Conservation (phyloP, 1,140 invertebrate species). For the Coenobita brevimanus region DNA sequence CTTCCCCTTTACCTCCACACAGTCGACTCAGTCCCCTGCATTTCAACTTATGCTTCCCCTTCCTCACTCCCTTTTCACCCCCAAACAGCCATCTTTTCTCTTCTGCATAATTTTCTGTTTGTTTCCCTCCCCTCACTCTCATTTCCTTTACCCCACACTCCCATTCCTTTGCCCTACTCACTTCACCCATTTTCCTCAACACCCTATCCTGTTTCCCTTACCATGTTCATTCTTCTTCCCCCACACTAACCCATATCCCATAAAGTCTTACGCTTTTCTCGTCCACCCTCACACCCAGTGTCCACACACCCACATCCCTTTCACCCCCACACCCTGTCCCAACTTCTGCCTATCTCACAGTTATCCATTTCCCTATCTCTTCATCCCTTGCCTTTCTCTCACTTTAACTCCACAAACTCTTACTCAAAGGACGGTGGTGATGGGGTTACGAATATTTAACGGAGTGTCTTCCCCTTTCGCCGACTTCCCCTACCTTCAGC, state of each 20-base stretch:
- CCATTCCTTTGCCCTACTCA: background rate
- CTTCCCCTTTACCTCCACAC: background rate
- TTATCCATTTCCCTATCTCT: too few species aligned
- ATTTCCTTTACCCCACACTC: background rate
- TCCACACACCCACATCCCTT: too few species aligned
- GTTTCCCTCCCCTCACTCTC: background rate
- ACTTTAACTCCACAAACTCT: too few species aligned
- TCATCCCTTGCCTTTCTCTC: too few species aligned
- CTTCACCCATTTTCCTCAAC: too few species aligned
- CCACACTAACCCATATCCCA: background rate
- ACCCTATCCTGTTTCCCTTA: too few species aligned
- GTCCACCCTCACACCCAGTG: too few species aligned
- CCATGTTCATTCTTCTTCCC: background rate
- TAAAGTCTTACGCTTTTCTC: conserved; percentile 21
- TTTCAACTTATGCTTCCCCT: background rate
- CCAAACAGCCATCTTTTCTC: background rate
- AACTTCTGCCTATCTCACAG: too few species aligned
- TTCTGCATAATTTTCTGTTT: background rate
- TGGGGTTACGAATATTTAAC: conserved; percentile 35
- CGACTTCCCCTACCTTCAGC: background rate
- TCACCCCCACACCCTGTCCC: too few species aligned
- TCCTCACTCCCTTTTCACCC: background rate
- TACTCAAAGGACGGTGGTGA: background rate
- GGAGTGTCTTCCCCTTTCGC: background rate
- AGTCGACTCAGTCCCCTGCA: background rate